These are phyloP conservation scores for Oenanthe oenanthe DNA, from an alignment of 2,113 vertebrate genomes.

Conservation along the genomic window DNA sequence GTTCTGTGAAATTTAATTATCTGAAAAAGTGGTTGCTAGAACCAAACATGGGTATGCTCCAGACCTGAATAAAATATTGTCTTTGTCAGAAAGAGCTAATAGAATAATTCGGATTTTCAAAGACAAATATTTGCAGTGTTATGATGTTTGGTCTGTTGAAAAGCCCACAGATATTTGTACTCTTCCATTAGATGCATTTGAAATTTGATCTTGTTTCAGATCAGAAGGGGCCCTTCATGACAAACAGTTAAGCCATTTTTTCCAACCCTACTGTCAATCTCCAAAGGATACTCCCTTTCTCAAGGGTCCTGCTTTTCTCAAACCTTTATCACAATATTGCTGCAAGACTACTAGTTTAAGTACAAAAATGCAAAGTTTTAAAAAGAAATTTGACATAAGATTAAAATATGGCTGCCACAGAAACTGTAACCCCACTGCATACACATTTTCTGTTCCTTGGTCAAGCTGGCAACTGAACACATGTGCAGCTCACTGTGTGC, in stretches of 20 bases:
- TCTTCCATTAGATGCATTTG: background rate
- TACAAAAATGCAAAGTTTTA: background rate
- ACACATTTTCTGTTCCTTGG: background rate
- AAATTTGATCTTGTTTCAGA: background rate
- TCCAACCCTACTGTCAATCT: background rate
- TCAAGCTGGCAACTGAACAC: background rate
- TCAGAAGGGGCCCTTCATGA: background rate
- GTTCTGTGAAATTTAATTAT: background rate
- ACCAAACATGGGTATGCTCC: background rate
- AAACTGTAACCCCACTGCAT: fast-evolving
- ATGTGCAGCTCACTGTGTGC: background rate
- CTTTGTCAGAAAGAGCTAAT: background rate
- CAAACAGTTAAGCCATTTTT: background rate
- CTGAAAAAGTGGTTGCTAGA: background rate
- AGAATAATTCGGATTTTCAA: background rate
- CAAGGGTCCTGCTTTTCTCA: background rate
- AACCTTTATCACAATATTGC: background rate
- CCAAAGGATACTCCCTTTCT: background rate
- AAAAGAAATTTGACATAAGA: background rate
- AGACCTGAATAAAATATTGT: background rate
- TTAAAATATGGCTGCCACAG: background rate
- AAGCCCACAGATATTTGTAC: fast-evolving
- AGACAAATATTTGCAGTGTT: background rate
- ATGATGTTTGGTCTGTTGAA: background rate
- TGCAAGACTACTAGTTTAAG: background rate